Evolutionary conservation across 2,888 invertebrate species (phyloP).

Genomic region (Subacronicta megacephala): DNA sequence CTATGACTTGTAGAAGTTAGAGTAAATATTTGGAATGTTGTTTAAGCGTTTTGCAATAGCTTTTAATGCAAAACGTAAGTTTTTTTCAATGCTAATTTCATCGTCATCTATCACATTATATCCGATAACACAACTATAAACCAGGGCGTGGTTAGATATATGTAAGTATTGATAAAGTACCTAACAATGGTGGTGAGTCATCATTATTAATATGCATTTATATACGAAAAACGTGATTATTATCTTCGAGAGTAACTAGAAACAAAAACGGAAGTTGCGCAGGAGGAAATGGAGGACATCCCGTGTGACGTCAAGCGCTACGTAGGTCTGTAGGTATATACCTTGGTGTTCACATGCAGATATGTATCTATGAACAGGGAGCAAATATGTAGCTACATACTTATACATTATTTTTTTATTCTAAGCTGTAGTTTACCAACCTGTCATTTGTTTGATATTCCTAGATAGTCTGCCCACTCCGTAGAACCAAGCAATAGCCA

Average conservation of each 20-base stretch:
- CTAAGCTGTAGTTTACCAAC: conserved; percentile 74
- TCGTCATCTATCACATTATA: conserved; percentile 6
- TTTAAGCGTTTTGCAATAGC: neutral
- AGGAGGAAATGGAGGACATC: conserved; percentile 46
- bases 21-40: neutral
- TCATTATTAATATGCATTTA: conserved; percentile 15
- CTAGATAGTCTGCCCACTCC: conserved; percentile 94
- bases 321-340: neutral
- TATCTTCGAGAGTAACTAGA: conserved; percentile 36
- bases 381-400: neutral
- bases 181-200: conserved; percentile 47
- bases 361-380: conserved; percentile 7
- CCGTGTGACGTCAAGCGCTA: conserved; percentile 55
- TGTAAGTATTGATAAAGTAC: conserved; percentile 37
- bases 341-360: conserved; percentile 17
- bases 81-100: conserved; percentile 12
- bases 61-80: neutral
- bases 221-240: conserved; percentile 39
- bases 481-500: conserved; percentile 97
- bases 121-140: conserved; percentile 24
- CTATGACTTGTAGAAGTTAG: no score
- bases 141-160: conserved; percentile 42
- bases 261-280: conserved; percentile 48
- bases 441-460: conserved; percentile 97
- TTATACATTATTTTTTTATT: neutral